phyloP scores from a whole-genome alignment of 2,797 vertebrate species.

The Cyclura pinguis region DNA sequence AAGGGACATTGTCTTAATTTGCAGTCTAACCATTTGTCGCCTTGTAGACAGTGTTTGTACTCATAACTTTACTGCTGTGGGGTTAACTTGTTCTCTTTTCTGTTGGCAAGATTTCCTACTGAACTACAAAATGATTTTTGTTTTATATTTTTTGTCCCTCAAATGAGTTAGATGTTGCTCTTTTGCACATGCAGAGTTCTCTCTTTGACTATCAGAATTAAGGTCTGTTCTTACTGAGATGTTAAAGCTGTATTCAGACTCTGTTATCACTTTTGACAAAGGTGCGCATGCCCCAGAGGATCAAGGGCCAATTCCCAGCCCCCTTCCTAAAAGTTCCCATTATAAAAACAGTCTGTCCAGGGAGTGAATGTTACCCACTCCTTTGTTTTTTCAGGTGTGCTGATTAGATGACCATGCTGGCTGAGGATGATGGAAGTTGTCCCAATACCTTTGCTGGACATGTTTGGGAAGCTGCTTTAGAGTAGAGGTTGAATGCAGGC shows the following conservation, averaged over 20 bases:
- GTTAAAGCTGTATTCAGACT: not conserved
- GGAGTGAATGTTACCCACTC: not conserved
- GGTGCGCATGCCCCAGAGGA: no score
- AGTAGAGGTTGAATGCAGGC: not conserved
- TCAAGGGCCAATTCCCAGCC: no score
- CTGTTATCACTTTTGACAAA: not conserved
- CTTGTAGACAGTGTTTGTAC: conserved; percentile 2
- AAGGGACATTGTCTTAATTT: conserved; percentile 18
- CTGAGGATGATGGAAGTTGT: not conserved
- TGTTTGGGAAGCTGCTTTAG: not conserved
- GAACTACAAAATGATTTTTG: not conserved
- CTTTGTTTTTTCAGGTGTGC: not conserved
- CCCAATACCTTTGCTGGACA: not conserved
- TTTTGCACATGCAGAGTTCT: not conserved
- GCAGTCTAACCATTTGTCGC: not conserved
- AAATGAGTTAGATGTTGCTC: not conserved
- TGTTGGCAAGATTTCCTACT: not conserved
- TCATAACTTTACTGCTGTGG: not conserved
- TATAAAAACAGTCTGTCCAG: no score
- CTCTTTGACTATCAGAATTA: not conserved
- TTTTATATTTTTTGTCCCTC: not conserved
- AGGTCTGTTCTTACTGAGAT: not conserved
- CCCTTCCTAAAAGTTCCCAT: no score
- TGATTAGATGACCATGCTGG: not conserved
- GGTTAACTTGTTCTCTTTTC: not conserved